Conservation (phyloP, 2,888 invertebrate genomes). For the Odontomyia ornata region DNA sequence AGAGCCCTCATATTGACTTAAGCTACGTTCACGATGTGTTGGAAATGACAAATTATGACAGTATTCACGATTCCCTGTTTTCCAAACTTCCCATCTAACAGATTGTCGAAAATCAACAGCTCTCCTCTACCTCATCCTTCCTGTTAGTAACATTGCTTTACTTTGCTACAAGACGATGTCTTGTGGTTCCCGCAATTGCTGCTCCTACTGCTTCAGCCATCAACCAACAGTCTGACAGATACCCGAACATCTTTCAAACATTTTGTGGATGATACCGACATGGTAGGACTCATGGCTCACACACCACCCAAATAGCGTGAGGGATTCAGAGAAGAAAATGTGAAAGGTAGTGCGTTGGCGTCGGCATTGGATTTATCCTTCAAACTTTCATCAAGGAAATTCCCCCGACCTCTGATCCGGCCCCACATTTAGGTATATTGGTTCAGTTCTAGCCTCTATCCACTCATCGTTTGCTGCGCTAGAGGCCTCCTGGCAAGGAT, state of each 20-base stretch:
- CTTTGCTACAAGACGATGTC: neutral
- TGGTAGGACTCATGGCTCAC: neutral
- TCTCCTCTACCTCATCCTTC: too few relatives aligned
- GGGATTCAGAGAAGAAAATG: neutral
- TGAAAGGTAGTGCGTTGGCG: conserved; percentile 28
- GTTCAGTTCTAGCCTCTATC: conserved; percentile 20
- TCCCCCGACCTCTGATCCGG: neutral
- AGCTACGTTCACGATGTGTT: too few relatives aligned
- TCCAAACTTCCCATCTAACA: too few relatives aligned
- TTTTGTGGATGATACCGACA: conserved; percentile 17
- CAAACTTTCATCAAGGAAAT: conserved; percentile 46
- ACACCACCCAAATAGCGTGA: too few relatives aligned
- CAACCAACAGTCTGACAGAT: conserved; percentile 1
- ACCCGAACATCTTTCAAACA: conserved; percentile 6
- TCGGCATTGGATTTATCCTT: conserved; percentile 47
- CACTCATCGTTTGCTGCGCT: conserved; percentile 2
- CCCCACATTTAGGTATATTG: conserved; percentile 17
- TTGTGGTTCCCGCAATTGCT: conserved; percentile 28
- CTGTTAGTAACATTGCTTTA: too few relatives aligned
- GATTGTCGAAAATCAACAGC: too few relatives aligned
- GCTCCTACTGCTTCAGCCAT: neutral
- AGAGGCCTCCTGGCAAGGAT: conserved; percentile 23
- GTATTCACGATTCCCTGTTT: too few relatives aligned
- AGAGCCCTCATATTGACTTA: too few relatives aligned
- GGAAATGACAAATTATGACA: too few relatives aligned